Evolutionary conservation across 1,140 invertebrate species (phyloP), one percentile per base, ranked within the genome.

Genomic region (Philaenus spumarius): DNA sequence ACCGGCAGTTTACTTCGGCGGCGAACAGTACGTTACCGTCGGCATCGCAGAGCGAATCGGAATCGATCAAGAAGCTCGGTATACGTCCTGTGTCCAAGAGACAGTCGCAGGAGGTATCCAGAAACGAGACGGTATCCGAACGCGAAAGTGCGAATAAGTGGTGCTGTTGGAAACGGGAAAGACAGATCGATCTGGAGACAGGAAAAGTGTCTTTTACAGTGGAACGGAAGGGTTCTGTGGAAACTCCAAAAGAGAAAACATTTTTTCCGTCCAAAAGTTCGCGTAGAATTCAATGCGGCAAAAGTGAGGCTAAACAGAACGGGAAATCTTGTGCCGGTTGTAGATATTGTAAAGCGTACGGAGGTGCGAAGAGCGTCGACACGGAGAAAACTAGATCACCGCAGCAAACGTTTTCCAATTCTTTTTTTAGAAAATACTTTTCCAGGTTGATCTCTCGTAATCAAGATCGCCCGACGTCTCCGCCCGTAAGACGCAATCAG

Each of bases 1-100:
- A 84, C 64, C 71, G 82, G 3, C 55, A 63, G 35, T 46, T 64
- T 37, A 47, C 61, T 39, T 60, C 55, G 12, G 37, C 22, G 40
- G 37, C 57, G 15, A 15, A 22, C 4, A 45, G 40, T 15, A 58
- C 50, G 2, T 14, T 53, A 9, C 50, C 50, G 34, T 53, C 50
- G 22, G 50, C 35, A 4, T 37, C 30, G 15, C 50, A 53, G n/a
- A 53, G 50, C 50, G 50, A 53, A 53, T 30, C 50, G 1, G 50
- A 53, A 35, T 53, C 50, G 37, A 53, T 53, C 40, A 57, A 52
- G 40, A 50, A 48, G 58, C 59, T 45, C 26, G 60, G 43, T 43
- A 57, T 34, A 19, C 57, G 56, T 40, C 60, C 46, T 3, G 19
- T 14, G 53, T 55, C 51, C 30, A 42, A 26, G 17, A 37, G 50